phyloP scores from a whole-genome alignment of 2,888 invertebrate genomes.

The Tricholauxania praeusta region DNA sequence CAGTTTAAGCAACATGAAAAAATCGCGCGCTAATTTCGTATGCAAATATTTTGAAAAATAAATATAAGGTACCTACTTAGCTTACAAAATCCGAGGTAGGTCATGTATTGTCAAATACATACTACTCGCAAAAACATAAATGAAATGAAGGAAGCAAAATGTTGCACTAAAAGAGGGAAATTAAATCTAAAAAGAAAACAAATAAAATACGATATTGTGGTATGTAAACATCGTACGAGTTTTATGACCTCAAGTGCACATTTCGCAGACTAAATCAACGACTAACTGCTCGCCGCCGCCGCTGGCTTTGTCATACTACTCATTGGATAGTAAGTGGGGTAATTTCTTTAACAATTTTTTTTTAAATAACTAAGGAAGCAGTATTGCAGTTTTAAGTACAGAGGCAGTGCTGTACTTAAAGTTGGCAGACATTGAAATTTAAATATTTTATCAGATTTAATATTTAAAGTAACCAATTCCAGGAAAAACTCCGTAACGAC shows the following conservation, averaged over 20 bases:
- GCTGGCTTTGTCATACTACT: no score
- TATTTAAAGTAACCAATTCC: no score
- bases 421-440: conserved; percentile 15
- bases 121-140: conserved; percentile 1
- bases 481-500: no score
- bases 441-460: conserved; percentile 19
- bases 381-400: no score
- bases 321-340: no score
- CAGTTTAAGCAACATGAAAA: no score
- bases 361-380: no score
- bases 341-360: no score
- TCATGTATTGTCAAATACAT: conserved; percentile 24
- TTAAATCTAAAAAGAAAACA: neutral
- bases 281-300: no score
- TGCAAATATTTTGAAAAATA: neutral
- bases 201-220: conserved; percentile 6
- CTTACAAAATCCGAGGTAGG: conserved; percentile 16
- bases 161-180: neutral
- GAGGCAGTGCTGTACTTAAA: no score
- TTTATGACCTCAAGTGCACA: conserved; percentile 26
- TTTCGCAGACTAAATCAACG: no score
- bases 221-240: neutral
- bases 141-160: neutral
- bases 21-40: no score
- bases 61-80: neutral